A percentile compares a stretch with the other conserved stretches of the same genome.
These are phyloP conservation scores for Lepus townsendii DNA, from an alignment of 2,797 vertebrate genomes.

Conservation along the genomic window DNA sequence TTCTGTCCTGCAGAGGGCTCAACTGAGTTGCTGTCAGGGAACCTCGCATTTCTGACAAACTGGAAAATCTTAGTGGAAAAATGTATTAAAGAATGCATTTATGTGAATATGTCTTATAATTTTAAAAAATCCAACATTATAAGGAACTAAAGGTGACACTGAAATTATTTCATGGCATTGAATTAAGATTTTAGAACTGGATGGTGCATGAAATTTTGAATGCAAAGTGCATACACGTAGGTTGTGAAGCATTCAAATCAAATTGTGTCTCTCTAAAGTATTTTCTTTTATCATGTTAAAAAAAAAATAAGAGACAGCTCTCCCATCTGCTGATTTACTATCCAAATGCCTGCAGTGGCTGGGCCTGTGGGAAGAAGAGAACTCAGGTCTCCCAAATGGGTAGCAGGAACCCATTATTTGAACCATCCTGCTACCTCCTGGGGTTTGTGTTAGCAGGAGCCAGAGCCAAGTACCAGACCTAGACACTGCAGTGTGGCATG, in stretches of 20 bases:
- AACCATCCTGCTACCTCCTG: too few relatives aligned
- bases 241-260: background rate
- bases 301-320: too few relatives aligned
- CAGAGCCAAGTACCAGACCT: too few relatives aligned
- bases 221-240: background rate
- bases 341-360: too few relatives aligned
- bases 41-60: constrained; percentile 36
- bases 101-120: background rate
- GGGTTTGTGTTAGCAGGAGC: too few relatives aligned
- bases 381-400: too few relatives aligned
- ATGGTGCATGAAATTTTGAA: constrained; percentile 27
- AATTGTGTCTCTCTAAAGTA: background rate
- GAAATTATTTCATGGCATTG: constrained; percentile 45
- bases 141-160: constrained; percentile 26
- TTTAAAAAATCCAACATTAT: background rate
- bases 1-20: background rate
- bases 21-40: background rate
- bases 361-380: too few relatives aligned
- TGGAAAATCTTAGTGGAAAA: background rate
- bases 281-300: background rate
- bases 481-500: too few relatives aligned
- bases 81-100: constrained; percentile 43
- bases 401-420: too few relatives aligned
- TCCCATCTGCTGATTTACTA: too few relatives aligned
- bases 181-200: constrained; percentile 52